These are phyloP conservation scores for Pterocles burchelli DNA, from an alignment of 2,113 vertebrate species.

Conservation along the genomic window DNA sequence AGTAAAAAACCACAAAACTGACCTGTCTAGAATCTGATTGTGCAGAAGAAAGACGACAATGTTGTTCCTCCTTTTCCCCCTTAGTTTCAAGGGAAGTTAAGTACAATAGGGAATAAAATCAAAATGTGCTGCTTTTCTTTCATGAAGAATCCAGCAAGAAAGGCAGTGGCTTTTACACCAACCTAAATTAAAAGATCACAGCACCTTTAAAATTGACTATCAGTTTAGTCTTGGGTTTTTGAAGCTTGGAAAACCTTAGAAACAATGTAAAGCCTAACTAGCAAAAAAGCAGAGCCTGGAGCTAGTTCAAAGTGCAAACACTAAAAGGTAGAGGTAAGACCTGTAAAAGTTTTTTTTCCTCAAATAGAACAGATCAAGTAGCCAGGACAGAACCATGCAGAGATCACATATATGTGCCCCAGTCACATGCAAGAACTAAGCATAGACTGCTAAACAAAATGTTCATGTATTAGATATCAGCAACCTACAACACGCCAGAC, in stretches of 20 bases:
- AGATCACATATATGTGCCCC: background rate
- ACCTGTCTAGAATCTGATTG: background rate
- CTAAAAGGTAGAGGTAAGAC: background rate
- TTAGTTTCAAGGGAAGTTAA: background rate
- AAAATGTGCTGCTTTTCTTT: background rate
- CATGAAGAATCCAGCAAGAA: background rate
- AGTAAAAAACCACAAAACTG: background rate
- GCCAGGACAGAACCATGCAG: background rate
- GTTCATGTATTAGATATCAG: background rate
- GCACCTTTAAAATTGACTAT: background rate
- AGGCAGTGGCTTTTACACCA: background rate
- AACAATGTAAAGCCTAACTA: background rate
- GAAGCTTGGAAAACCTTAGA: background rate
- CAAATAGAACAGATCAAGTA: background rate
- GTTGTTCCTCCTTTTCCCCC: rapidly evolving
- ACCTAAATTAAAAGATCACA: background rate
- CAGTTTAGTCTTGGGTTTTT: background rate
- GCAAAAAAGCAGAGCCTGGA: background rate
- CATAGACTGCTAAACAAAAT: background rate
- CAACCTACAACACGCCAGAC: background rate
- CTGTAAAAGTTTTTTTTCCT: background rate
- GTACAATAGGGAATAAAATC: background rate
- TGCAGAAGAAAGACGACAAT: background rate
- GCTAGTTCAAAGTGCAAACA: background rate
- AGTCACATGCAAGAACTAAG: background rate